Base-by-base conservation (phyloP, 2,797 vertebrate species). In the Scolopax bukidnonensis region DNA sequence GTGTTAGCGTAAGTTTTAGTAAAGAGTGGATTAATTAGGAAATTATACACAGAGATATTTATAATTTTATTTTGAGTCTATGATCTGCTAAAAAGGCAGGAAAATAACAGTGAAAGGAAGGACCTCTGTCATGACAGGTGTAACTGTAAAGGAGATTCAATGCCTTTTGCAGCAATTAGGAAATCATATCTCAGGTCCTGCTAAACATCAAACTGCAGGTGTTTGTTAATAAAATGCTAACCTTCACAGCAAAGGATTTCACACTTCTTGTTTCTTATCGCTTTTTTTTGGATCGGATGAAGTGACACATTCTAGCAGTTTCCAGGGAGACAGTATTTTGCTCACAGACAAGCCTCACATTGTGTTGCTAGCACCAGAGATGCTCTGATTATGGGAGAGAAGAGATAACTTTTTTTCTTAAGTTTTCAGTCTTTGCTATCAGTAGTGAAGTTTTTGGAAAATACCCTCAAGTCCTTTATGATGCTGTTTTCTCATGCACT, bases 201-300 rank as follows among this genome's bases (percentile, higher is more conserved):
- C 36, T 70, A 73, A 86, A 85, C 43, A 76, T 79, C 88, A 93
- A 53, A 92, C 13, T 93, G 60, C 53, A 82, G 61, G 78, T 84
- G 50, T 76, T 70, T 84, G 54, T 84, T 94, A 95, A 65, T 92
- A 84, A 96, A 96, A 96, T 38, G 23, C 17, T 82, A 84, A 86
- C 43, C 56, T 90, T 20, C 51, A n/a, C 41, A 92, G 82, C 48
- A 82, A 77, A 84, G 32, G 45, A 67, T 93, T 95, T 95, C 83
- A 61, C 51, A 63, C 23, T 77, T 84, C 45, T 84, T 4, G 1
- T 88, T 90, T 87, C 79, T 94, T 91, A 61, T 43, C 67, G 75
- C 41, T 80, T 21, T 25, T 94, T 83, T 67, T 6, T 4, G n/a
- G 59, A 86, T 82, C 64, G 84, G 50, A 64, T 67, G 56, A 91